Evolutionary conservation across 2,113 vertebrate species (phyloP).

Genomic region (Azemiops feae): DNA sequence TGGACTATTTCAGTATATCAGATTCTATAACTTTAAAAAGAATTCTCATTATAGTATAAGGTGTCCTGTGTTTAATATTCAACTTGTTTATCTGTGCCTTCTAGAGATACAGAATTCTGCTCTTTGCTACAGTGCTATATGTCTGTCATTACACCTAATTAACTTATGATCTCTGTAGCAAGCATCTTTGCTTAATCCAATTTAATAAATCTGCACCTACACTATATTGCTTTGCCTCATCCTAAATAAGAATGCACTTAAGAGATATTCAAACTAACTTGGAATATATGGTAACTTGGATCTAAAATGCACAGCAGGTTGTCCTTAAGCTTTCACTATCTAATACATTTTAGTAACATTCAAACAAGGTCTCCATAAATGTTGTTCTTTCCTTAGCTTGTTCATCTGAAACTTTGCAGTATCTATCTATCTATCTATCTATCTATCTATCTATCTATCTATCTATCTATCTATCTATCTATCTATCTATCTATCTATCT

Average conservation of each 20-base stretch:
- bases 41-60: neutral
- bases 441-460: neutral
- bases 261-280: neutral
- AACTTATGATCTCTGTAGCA: neutral
- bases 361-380: neutral
- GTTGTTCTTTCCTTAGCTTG: neutral
- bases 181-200: neutral
- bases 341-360: neutral
- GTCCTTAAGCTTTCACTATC: neutral
- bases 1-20: neutral
- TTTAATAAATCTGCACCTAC: neutral
- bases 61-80: neutral
- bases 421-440: neutral
- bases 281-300: neutral
- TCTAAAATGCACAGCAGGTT: neutral
- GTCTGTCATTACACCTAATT: neutral
- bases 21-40: neutral
- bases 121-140: neutral
- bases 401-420: neutral
- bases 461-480: neutral
- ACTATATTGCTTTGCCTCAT: neutral
- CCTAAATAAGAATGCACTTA: neutral
- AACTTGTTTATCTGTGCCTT: neutral
- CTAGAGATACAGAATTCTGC: neutral
- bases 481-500: neutral